Evolutionary conservation across 1,140 invertebrate genomes (phyloP), one percentile per base, ranked within the genome.

Genomic region (Piezodorus guildinii): DNA sequence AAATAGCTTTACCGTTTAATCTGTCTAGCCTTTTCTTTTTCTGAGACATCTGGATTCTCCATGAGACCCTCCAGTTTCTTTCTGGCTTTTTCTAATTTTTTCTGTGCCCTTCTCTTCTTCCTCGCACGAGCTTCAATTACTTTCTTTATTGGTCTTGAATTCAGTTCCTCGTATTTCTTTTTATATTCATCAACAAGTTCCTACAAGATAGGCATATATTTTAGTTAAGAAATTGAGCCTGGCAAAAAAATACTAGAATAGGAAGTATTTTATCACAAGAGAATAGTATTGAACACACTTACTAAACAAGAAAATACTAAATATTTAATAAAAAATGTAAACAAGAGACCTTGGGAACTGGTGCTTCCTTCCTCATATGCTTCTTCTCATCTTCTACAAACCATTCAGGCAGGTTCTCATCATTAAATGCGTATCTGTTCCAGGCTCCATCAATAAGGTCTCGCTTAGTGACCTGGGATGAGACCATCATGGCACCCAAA

Each of bases 51-150:
- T 2, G 80, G 78, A 73, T 90, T 92, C 49, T 98, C 94, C 75
- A 96, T 84, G 14, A 99, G 79, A 17, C 82, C 80, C 74, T 99
- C 95, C 1, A 94, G 87, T 74, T 92, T 94, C 76, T 99, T 99
- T 75, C 95, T 93, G 0, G 94, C 94, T 71, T 88, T 93, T 69
- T 96, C 92, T 73, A 98, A 75, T 73, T 87, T 88, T 66, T 84
- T 87, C 58, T 89, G 74, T 51, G 89, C 85, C 67, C 91, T 85
- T 72, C 85, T 87, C 83, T 98, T 96, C 79, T 98, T 99, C 54
- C 97, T 84, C 0, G 93, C 91, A 74, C 97, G 99, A 0, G 97
- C 97, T 79, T 99, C 94, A 68, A 95, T 85, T 0, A 99, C 90
- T 80, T 99, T 99, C 75, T 98, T 99, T 54, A 98, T 96, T 16